Base-by-base conservation (phyloP, 2,888 invertebrate species). In the Sesia apiformis region DNA sequence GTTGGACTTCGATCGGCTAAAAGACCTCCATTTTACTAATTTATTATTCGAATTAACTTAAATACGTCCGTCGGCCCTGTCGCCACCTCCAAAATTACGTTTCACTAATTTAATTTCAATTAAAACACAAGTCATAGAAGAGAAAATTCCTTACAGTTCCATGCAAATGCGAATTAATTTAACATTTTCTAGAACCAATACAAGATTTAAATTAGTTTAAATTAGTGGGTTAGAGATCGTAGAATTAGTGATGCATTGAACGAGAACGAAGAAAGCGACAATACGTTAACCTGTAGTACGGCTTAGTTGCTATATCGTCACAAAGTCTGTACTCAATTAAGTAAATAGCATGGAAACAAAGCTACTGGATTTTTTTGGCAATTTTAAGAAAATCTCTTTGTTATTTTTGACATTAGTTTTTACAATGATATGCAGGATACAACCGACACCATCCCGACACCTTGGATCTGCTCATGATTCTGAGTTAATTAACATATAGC, bases 311-410 rank as follows among this genome's bases (percentile, higher is more conserved):
- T 83, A 84, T 86, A 84, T 70, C 76, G 81, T 83, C 83, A 83
- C 79, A 84, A 81, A 75, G 78, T 78, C 81, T 84, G 77, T 80
- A 80, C 75, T 80, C 80, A 82, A 84, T 84, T 83, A 83, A 79
- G 72, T 70, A 66, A 69, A 63, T 58, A 58, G 56, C 76, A 49
- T 53, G 40, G 74, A 72, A 55, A 50, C 73, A 72, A n/a, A 63
- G 49, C 38, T 4, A 53, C 67, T 73, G 54, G 68, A 72, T 57
- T 46, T 39, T 8, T 6, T 23, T 23, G 1, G 23, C 23, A 23
- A 23, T 23, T 23, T 23, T 23, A 23, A 23, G 23, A 23, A 23
- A 23, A 23, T 23, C 2, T 23, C 23, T 23, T 23, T 23, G 23
- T 23, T 23, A 23, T 23, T 23, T 23, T 23, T 23, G 23, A 23